A percentile compares a stretch with the other conserved stretches of the same genome.
Conservation (phyloP, 2,797 vertebrate species). For the Phalloptychus januarius region DNA sequence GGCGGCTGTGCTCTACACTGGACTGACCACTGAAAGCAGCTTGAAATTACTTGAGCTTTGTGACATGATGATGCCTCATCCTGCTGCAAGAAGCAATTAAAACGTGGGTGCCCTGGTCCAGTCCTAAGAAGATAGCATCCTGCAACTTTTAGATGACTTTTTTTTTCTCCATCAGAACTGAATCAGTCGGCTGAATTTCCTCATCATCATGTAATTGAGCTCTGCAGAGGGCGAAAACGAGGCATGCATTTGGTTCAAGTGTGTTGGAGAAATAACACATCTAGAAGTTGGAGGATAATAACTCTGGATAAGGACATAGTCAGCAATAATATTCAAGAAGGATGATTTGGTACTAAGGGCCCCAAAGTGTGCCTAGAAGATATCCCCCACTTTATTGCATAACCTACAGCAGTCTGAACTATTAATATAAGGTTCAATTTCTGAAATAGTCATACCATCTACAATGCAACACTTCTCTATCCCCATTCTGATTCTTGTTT, state of each 20-base stretch:
- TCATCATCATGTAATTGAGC: neutral
- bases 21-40: neutral
- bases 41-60: too few relatives aligned
- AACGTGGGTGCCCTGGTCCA: neutral
- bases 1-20: neutral
- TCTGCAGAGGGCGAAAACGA: neutral
- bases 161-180: neutral
- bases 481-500: neutral
- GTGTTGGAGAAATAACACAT: neutral
- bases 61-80: neutral
- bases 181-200: neutral
- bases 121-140: neutral
- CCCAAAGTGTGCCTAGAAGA: neutral
- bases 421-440: neutral
- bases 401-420: neutral
- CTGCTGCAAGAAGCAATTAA: neutral
- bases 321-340: neutral
- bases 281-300: neutral
- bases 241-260: neutral
- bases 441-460: neutral
- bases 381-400: neutral
- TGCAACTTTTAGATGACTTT: neutral
- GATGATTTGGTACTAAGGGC: neutral
- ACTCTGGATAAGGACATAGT: neutral
- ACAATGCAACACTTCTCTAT: neutral